Evolutionary conservation across 2,888 invertebrate species (phyloP), one percentile per base, ranked within the genome.

Genomic region (Drosophila yooni): DNA sequence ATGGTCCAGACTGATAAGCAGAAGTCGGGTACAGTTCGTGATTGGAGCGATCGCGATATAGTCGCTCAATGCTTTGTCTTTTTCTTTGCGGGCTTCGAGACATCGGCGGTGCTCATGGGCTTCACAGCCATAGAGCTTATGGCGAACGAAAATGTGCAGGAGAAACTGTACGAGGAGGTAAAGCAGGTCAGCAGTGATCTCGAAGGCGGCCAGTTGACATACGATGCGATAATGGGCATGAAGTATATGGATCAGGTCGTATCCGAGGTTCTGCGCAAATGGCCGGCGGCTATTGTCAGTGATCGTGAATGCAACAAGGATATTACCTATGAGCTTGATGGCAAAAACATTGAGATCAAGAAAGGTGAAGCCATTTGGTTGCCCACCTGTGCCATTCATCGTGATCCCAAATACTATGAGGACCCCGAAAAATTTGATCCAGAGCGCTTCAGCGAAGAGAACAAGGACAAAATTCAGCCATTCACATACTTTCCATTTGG

Each of bases 391-490:
- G 92, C 93, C 0, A 83, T 94, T 48, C 95, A 95, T 70, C 93
- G 91, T n/a, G 94, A 95, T 83, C 93, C 94, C 0, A 86, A 94
- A 25, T 94, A 93, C 84, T 95, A 92, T 82, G 94, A 94, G 0
- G 92, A 95, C 18, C 95, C 95, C 0, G 79, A 91, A 0, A 94
- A 94, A 82, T 95, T 95, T 60, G 94, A 95, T 83, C 95, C 95
- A 10, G 93, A 95, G 74, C 90, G 95, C 25, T 95, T 95, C 77
- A 94, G 93, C 2, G 94, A 94, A 0, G 94, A 95, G 74, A 95
- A 95, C 82, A 94, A 94, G 75, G 91, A 92, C 1, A 93, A 93
- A n/a, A 94, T 94, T 21, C 81, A 92, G 18, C 93, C 93, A 0
- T 93, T 93, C 51, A 91, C 94, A 0, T 95, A 94, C 71, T 77